phyloP scores from a whole-genome alignment of 30 jellyfish, hydroid and myxozoan genomes.

The Aurelia coerulea region DNA sequence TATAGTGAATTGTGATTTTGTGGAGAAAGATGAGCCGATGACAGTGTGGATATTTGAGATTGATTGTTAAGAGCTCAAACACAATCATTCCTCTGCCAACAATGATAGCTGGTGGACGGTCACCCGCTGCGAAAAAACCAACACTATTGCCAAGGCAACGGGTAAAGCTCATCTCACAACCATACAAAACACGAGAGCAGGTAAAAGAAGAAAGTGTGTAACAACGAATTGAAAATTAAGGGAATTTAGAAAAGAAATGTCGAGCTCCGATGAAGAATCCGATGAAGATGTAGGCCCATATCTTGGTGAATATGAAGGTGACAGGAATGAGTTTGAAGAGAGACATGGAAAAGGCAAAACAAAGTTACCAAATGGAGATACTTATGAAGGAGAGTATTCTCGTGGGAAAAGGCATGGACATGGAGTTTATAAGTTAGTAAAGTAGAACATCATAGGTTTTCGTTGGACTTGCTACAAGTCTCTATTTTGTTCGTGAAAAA shows the following conservation, averaged over 20 bases:
- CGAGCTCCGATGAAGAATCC: slow-evolving; percentile 80
- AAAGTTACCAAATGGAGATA: slow-evolving; percentile 78
- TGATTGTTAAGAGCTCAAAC: no score
- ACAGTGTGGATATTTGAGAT: no score
- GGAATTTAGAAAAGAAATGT: slow-evolving; percentile 10
- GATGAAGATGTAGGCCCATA: slow-evolving; percentile 77
- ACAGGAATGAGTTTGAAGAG: slow-evolving; percentile 73
- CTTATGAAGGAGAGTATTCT: slow-evolving; percentile 74
- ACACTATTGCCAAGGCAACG: slow-evolving; percentile 3
- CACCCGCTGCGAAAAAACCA: not conserved
- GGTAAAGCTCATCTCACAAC: not conserved
- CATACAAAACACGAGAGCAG: not conserved
- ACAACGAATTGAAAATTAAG: not conserved
- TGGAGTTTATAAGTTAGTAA: slow-evolving; percentile 65
- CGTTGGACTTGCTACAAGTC: no score
- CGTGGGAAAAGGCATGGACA: slow-evolving; percentile 75
- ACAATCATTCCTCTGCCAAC: no score
- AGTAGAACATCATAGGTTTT: no score
- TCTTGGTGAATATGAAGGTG: slow-evolving; percentile 82
- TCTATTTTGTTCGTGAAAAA: no score
- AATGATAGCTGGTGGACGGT: not conserved
- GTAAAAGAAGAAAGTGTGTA: not conserved
- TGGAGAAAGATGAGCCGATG: no score
- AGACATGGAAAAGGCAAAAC: slow-evolving; percentile 79
- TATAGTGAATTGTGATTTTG: no score